Evolutionary conservation across 2,797 vertebrate genomes (phyloP), one percentile per base, ranked within the genome.

Genomic region (Coregonus sp.): DNA sequence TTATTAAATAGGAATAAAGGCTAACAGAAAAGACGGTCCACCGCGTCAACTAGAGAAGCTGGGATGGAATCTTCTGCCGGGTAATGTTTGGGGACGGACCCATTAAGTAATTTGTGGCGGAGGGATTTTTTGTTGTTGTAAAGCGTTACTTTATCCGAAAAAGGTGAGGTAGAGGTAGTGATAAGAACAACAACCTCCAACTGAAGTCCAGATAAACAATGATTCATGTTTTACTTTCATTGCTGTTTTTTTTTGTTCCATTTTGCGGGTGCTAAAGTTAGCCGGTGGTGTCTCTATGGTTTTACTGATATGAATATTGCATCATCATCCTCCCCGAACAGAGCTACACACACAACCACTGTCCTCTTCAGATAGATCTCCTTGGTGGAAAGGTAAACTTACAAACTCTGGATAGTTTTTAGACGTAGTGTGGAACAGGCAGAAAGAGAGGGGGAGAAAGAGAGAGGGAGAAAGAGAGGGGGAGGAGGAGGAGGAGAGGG

Each of bases 1-100:
- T 92, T 88, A 93, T 92, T 92, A 69, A 91, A 82, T 75, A 80
- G 51, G 81, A 75, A 67, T 73, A 75, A 77, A 84, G 70, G 75
- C 77, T 72, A 56, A 89, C 86, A 71, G 77, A 81, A 86, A 87
- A 81, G 1, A 85, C 82, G 68, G 86, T 79, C 78, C 47, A 18
- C 50, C 50, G 67, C 69, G 33, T 61, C 12, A 56, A 73, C 73
- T 86, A 47, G 77, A 82, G 83, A 77, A 83, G 84, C 76, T 80
- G 74, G 12, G 75, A 83, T 80, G 65, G 47, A 52, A 33, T 37
- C 16, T n/a, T 37, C 51, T 61, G 74, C 82, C 75, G n/a, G 40
- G 37, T 7, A 88, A 90, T 86, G 85, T 90, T 80, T 85, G 76
- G 86, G 86, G 87, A 89, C 84, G 77, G 35, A 59, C 40, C 78